Base-by-base conservation (phyloP, 2,113 vertebrate genomes). In the Melanocharis versteri region DNA sequence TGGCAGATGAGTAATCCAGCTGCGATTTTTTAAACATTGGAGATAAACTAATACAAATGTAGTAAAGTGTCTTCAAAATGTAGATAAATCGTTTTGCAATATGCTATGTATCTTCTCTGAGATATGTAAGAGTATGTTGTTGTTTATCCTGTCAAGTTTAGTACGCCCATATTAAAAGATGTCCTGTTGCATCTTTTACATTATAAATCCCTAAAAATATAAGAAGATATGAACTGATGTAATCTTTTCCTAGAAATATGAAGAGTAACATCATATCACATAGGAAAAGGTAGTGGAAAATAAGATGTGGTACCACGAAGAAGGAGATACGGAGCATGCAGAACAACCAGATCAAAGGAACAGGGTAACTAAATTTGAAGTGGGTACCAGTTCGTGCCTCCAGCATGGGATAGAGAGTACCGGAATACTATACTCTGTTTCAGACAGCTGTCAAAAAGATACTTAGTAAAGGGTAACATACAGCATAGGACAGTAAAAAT, bases 11-110 rank as follows among this genome's bases (percentile, higher is more conserved):
- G 77, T 95, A 94, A 87, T 93, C 83, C 81, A 89, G 68, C 51
- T 68, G 48, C 2, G 0, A 69, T 94, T 91, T 94, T 95, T 95
- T 85, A 45, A 92, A 89, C 73, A 78, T 44, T 30, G 7, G 53
- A 56, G n/a, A 76, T 93, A 96, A 94, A 96, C 89, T 64, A 89
- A 93, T 94, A 81, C 77, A 95, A 95, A 95, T 94, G 77, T 53
- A 71, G 81, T 35, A 71, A 90, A 83, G 16, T 89, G 57, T 79
- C 83, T 75, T 94, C 65, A 85, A 81, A 96, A 96, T 76, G 56
- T 61, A 94, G 93, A 96, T 84, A 95, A 94, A 95, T 97, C 3
- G 42, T 84, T 72, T 87, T 82, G 73, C 87, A 96, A 85, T 95
- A 87, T 79, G 65, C 80, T 82, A 12, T 47, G 7, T 92, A 79